A percentile compares a stretch with the other conserved stretches of the same genome.
Evolutionary conservation across 2,888 invertebrate species (phyloP).

Genomic region (Tenthredo livida): DNA sequence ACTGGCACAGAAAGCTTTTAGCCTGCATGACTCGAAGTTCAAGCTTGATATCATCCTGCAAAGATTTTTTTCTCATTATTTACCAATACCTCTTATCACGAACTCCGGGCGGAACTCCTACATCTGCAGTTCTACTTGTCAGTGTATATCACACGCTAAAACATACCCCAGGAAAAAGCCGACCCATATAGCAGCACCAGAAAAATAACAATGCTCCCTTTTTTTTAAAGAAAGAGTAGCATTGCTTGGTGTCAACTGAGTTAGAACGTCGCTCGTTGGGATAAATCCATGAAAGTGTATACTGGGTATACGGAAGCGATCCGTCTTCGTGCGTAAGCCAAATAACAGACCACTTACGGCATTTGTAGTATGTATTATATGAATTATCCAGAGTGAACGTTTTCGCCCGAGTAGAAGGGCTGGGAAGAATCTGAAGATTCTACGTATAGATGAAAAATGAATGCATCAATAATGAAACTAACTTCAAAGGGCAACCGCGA

Average conservation of each 20-base stretch:
- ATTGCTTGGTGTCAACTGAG: neutral
- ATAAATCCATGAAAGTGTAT: slow-evolving; percentile 2
- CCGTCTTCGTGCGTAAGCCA: slow-evolving; percentile 26
- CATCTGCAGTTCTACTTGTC: neutral
- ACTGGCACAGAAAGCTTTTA: too few species aligned
- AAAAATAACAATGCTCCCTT: neutral
- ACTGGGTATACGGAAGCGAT: neutral
- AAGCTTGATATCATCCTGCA: too few species aligned
- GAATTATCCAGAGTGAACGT: slow-evolving; percentile 37
- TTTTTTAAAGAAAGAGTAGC: neutral
- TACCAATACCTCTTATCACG: neutral
- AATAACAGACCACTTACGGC: slow-evolving; percentile 15
- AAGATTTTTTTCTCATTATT: too few species aligned
- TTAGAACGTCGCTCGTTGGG: neutral
- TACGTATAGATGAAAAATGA: neutral
- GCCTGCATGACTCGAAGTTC: too few species aligned
- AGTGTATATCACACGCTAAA: neutral
- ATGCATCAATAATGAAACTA: neutral
- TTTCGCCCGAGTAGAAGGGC: neutral
- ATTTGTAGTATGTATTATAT: neutral
- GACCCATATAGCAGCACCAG: neutral
- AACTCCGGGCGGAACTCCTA: too few species aligned
- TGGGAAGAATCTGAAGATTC: neutral
- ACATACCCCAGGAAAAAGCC: neutral
- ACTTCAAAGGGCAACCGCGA: neutral